Evolutionary conservation across 1,140 invertebrate genomes (phyloP).

Genomic region (Drosophila trapezifrons): DNA sequence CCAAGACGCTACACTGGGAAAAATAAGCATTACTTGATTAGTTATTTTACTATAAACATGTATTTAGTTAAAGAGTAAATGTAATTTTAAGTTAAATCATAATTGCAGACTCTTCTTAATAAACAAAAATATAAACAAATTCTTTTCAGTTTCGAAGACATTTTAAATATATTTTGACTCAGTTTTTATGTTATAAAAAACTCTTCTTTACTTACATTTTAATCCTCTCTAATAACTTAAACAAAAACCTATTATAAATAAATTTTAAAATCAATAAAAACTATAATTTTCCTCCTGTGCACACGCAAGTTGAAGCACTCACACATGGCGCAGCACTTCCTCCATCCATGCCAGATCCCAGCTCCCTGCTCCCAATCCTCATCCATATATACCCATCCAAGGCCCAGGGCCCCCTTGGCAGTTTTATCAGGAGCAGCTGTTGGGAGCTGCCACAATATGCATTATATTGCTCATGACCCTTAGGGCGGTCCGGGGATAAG

Average conservation of each 20-base stretch:
- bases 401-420: background rate
- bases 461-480: conserved; percentile 64
- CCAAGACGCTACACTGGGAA: conserved; percentile 16
- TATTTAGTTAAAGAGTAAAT: background rate
- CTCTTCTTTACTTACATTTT: background rate
- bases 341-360: conserved; percentile 7
- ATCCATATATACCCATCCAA: background rate
- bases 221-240: no score
- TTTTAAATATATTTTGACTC: no score
- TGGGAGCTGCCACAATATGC: conserved; percentile 63
- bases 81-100: no score
- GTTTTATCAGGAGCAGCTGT: conserved; percentile 49
- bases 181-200: no score
- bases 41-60: background rate
- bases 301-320: conserved; percentile 45
- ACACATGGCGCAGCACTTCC: conserved; percentile 23
- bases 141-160: no score
- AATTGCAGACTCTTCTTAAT: no score
- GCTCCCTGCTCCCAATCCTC: conserved; percentile 1
- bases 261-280: background rate
- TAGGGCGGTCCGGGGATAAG: conserved; percentile 64
- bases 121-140: no score
- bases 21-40: background rate
- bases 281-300: background rate
- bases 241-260: no score